Base-by-base conservation (phyloP, 92 coral and sea anemone species). In the Desmophyllum pertusum region DNA sequence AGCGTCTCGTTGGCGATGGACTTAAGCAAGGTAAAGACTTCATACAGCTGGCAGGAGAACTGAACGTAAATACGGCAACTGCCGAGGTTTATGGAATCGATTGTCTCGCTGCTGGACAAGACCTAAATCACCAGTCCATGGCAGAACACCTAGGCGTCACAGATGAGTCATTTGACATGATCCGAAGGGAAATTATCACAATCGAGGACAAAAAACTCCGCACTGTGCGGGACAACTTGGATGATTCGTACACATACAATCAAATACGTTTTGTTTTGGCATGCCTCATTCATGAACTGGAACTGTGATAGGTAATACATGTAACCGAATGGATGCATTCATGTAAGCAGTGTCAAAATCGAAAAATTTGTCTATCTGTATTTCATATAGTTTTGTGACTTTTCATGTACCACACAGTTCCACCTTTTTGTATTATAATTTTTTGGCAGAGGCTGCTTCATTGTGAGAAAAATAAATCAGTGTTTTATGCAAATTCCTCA, bases 231-330 rank as follows among this genome's bases (percentile, higher is more conserved):
- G 76, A 71, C 29, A 71, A 71, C 45, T 9, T 71, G 13, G 13
- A 21, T 5, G 33, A 71, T 43, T 2, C 25, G 30, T 30, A n/a
- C 78, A 45, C 63, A 6, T 27, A 10, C 61, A 73, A 73, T 23
- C 78, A 73, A 73, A 73, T 73, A 45, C 23, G 78, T 9, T 73
- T 73, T 73, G 63, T 73, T 73, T 19, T 73, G 61, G 59, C 78
- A 10, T 43, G 78, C n/a, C 1, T 46, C 2, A 46, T 46, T 3
- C 10, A 17, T 10, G 51, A 46, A 17, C 6, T 51, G 2, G 4
- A 17, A 21, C 11, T 15, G 55, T 50, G 18, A 15, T 3, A 50
- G 51, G 14, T 15, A n/a, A n/a, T 7, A 17, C 30, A 55, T 23
- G 63, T 6, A 23, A 21, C 5, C 63, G n/a, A n/a, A n/a, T n/a